phyloP scores from a whole-genome alignment of 2,797 vertebrate genomes.

The Coracias cyanogaster region DNA sequence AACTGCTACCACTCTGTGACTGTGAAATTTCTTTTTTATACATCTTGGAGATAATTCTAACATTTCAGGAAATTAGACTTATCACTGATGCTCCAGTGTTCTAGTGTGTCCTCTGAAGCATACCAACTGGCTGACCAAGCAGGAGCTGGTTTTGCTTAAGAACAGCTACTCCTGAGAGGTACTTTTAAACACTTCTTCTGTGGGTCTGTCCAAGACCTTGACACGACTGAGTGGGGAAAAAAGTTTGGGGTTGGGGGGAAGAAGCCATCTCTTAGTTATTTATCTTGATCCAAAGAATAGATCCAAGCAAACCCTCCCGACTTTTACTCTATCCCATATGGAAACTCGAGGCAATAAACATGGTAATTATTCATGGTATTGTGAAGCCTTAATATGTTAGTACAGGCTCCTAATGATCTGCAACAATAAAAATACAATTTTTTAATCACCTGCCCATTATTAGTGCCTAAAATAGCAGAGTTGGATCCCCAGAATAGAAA shows the following conservation, averaged over 20 bases:
- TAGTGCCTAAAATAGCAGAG: background rate
- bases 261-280: background rate
- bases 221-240: fast-evolving
- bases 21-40: background rate
- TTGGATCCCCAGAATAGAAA: background rate
- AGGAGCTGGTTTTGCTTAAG: background rate
- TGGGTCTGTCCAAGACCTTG: background rate
- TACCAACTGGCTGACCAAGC: background rate
- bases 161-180: background rate
- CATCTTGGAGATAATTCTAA: background rate
- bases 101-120: background rate
- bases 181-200: background rate
- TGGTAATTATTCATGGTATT: background rate
- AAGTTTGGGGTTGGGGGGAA: too few relatives aligned
- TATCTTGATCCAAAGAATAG: background rate
- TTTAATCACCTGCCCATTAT: background rate
- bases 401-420: background rate
- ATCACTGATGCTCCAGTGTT: background rate
- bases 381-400: background rate
- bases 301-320: background rate
- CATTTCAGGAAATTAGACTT: background rate
- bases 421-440: background rate
- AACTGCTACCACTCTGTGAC: too few relatives aligned
- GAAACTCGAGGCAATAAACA: background rate
- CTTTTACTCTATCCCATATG: background rate